A percentile compares a stretch with the other conserved stretches of the same genome.
phyloP scores from a whole-genome alignment of 2,797 vertebrate species.

The Heteromormyrus szaboi region DNA sequence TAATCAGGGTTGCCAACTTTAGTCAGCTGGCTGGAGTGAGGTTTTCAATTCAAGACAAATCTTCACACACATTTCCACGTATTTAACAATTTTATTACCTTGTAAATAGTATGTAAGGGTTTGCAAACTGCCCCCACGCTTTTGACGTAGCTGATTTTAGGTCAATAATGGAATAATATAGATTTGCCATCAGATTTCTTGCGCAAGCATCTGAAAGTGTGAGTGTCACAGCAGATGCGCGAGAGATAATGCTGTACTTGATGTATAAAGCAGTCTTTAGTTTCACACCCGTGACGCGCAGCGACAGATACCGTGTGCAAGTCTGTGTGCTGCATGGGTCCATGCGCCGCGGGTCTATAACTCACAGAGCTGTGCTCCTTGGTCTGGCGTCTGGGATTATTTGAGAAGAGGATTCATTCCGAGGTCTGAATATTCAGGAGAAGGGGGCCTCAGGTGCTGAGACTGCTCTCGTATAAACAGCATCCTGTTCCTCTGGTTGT shows the following conservation, averaged over 20 bases:
- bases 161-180: neutral
- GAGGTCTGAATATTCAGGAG: conserved; percentile 2
- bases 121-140: neutral
- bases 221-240: neutral
- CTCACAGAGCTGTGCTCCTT: neutral
- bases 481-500: neutral
- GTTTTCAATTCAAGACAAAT: neutral
- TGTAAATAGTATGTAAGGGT: neutral
- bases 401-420: neutral
- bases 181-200: neutral
- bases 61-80: neutral
- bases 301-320: neutral
- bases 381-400: neutral
- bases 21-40: neutral
- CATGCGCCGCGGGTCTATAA: neutral
- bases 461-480: neutral
- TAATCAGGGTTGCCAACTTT: neutral
- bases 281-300: neutral
- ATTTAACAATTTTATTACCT: neutral
- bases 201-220: neutral
- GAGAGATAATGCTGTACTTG: neutral
- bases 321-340: neutral
- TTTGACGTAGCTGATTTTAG: neutral
- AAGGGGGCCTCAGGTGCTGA: neutral
- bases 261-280: neutral